Evolutionary conservation across 2,113 vertebrate species (phyloP).

Genomic region (Lepidiolamprologus cunningtoni): DNA sequence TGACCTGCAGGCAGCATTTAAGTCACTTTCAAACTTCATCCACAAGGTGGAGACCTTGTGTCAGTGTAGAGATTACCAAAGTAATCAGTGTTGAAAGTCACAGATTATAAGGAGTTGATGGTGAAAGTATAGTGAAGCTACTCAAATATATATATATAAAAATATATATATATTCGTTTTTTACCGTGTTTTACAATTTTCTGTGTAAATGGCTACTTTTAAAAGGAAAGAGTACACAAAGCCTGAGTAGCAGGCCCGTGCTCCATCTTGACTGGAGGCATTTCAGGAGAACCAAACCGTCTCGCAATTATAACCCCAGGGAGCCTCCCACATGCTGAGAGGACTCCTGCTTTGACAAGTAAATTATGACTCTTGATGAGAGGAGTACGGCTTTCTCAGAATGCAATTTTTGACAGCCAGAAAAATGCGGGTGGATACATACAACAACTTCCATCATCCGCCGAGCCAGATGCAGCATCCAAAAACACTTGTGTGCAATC

Average conservation of each 20-base stretch:
- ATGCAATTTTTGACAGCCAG: constrained; percentile 61
- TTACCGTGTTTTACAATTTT: constrained; percentile 38
- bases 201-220: constrained; percentile 49
- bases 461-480: constrained; percentile 53
- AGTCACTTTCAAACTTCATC: not conserved
- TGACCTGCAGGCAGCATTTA: not conserved
- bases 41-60: constrained; percentile 61
- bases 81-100: constrained; percentile 21
- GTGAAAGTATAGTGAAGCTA: constrained; percentile 42
- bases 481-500: constrained; percentile 65
- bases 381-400: constrained; percentile 53
- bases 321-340: constrained; percentile 50
- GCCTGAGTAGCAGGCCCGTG: constrained; percentile 28
- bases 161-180: not conserved
- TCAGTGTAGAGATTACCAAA: not conserved
- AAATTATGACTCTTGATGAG: constrained; percentile 71
- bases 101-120: constrained; percentile 35
- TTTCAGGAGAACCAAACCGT: constrained; percentile 44
- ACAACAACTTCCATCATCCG: constrained; percentile 56
- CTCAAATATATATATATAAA: not conserved
- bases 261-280: constrained; percentile 54
- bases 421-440: constrained; percentile 49
- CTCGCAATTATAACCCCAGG: constrained; percentile 60
- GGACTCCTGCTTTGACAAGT: constrained; percentile 66
- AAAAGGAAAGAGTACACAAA: constrained; percentile 45